Evolutionary conservation across 1,140 invertebrate species (phyloP), one percentile per base, ranked within the genome.

Genomic region (Medauroidea extradentata): DNA sequence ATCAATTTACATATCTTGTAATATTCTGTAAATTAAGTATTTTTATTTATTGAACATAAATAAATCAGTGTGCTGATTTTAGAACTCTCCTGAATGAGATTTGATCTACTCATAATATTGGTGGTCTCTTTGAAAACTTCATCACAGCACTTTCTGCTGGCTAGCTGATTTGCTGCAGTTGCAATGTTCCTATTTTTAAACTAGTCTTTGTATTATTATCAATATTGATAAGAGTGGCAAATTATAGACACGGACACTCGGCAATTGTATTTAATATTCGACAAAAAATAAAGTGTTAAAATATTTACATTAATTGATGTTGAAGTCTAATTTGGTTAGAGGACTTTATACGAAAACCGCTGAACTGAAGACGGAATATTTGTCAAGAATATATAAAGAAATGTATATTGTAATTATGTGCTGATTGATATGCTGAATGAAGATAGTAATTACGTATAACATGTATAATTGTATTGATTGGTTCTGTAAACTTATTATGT

Each of bases 141-240:
- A 50, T 19, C 56, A 57, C 42, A 57, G 24, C 39, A 53, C 29
- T 52, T 43, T 23, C 34, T 55, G 58, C 39, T 60, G 58, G 51
- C 23, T 34, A 18, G 38, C 13, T 54, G 34, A 53, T 44, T 38
- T 29, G 44, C 50, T 46, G 52, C 16, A 58, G 63, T 62, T 65
- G 66, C 63, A 68, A 65, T 70, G 69, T 70, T 70, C 69, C 69
- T 70, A 70, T 69, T 69, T 69, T 68, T 62, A 70, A 70, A 70
- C 69, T 70, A 70, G 69, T 70, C 69, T 66, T 60, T 61, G 53
- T 59, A 60, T 24, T 52, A 55, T 19, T 19, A 25, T 50, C 29
- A 53, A n/a, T 27, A 57, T 25, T 53, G n/a, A 57, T 42, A 57
- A 41, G 25, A 42, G 19, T 24, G 19, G 13, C 51, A 46, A 21